Base-by-base conservation (phyloP, 2,113 vertebrate genomes). In the Rissa tridactyla region DNA sequence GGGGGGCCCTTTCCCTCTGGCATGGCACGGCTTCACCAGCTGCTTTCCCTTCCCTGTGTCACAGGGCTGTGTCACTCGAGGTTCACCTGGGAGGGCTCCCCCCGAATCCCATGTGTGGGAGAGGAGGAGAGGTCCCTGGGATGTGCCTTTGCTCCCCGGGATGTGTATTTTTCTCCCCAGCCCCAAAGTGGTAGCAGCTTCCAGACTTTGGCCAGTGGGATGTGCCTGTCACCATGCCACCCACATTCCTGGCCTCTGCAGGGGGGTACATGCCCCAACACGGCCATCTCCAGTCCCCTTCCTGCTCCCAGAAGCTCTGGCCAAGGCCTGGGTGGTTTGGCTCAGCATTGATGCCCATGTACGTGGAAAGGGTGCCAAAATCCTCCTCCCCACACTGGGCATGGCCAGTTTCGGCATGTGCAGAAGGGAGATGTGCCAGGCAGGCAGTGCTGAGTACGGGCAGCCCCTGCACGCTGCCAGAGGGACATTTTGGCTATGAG, bases 261-360 rank as follows among this genome's bases (percentile, higher is more conserved):
- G 51, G 60, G 18, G 18, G 26, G 76, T 10, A 13, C 29, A 14
- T 54, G 26, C 5, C 51, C 55, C 44, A 46, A 0, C 7, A 49
- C 1, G 0, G 34, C 58, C 1, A 0, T 16, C 34, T 46, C 49
- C 30, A 7, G 7, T 19, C 40, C 49, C 10, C 18, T 30, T 46
- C 29, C 61, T n/a, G 13, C 55, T 70, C 30, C 46, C 51, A 70
- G 70, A 11, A 2, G 1, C 42, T 23, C 26, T 1, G 1, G 52
- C 5, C 68, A 32, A 69, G 49, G 15, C 40, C 58, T 18, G 29
- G 9, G 13, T 36, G 22, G 4, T 61, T 55, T 57, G 40, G 49
- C 61, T 83, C 61, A 40, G 25, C 15, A 12, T 6, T 1, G 0
- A 52, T 85, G 73, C 29, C 30, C 16, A 0, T 36, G 38, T 7